Evolutionary conservation across 2,797 vertebrate species (phyloP).

Genomic region (Gorsachius magnificus): DNA sequence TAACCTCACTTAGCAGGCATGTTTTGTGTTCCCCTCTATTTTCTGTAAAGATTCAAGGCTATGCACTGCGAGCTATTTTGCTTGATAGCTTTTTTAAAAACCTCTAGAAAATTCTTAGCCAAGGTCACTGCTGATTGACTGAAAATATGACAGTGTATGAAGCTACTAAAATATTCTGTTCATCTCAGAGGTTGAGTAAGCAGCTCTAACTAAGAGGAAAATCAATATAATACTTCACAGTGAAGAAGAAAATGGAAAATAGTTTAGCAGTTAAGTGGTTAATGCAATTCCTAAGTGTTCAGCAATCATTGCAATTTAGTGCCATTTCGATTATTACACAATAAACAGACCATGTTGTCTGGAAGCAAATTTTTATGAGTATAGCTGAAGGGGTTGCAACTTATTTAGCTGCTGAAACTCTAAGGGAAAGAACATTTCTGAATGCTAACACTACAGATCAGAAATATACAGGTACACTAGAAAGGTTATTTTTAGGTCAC

Average conservation of each 20-base stretch:
- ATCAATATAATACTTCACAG: slow-evolving; percentile 43
- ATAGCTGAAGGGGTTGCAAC: slow-evolving; percentile 83
- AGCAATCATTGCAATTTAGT: slow-evolving; percentile 84
- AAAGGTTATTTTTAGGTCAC: slow-evolving; percentile 80
- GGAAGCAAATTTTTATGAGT: slow-evolving; percentile 87
- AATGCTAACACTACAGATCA: slow-evolving; percentile 70
- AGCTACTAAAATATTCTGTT: slow-evolving; percentile 38
- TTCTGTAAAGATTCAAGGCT: not conserved
- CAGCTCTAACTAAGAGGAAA: slow-evolving; percentile 41
- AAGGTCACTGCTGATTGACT: slow-evolving; percentile 54
- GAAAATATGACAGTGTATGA: slow-evolving; percentile 3
- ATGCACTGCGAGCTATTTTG: not conserved
- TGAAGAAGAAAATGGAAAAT: slow-evolving; percentile 56
- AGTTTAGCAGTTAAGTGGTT: slow-evolving; percentile 80
- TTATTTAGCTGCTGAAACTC: slow-evolving; percentile 81
- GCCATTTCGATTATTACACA: slow-evolving; percentile 86
- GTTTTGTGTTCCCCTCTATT: not conserved
- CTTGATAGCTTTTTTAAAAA: not conserved
- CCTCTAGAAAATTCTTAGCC: slow-evolving; percentile 42
- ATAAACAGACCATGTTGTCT: slow-evolving; percentile 87
- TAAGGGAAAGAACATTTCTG: slow-evolving; percentile 74
- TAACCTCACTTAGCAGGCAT: not conserved
- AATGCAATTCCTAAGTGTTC: slow-evolving; percentile 83
- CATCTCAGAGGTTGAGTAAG: slow-evolving; percentile 49
- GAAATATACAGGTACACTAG: slow-evolving; percentile 76